Evolutionary conservation across 2,797 vertebrate genomes (phyloP).

Genomic region (Danionella dracula): DNA sequence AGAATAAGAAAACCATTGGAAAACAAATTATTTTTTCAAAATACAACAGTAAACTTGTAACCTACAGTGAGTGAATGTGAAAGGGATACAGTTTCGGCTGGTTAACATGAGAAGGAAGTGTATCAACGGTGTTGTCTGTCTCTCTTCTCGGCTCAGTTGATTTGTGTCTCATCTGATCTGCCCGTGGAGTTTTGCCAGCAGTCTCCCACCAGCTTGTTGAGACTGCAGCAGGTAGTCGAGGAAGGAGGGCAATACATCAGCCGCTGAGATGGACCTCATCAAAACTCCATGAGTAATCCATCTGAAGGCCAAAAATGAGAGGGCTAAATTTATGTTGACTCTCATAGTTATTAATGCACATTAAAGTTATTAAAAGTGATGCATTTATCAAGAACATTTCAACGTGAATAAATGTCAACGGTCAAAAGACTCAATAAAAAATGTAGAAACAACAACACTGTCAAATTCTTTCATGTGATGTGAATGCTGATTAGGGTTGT

Average conservation of each 20-base stretch:
- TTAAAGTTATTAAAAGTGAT: background rate
- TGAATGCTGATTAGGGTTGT: no score
- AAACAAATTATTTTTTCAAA: background rate
- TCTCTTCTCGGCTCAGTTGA: slow-evolving; percentile 38
- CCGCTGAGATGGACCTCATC: slow-evolving; percentile 25
- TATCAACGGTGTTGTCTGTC: slow-evolving; percentile 38
- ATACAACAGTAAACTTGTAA: background rate
- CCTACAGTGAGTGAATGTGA: slow-evolving; percentile 14
- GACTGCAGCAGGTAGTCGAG: slow-evolving; percentile 30
- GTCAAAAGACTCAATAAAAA: background rate
- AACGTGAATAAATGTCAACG: no score
- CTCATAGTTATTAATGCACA: background rate
- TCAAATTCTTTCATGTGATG: no score
- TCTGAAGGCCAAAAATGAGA: background rate
- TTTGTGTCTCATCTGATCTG: slow-evolving; percentile 43
- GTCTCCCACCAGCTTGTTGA: slow-evolving; percentile 37
- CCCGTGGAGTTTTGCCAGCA: slow-evolving; percentile 36
- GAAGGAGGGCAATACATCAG: slow-evolving; percentile 20
- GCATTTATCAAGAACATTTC: no score
- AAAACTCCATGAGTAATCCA: slow-evolving; percentile 32
- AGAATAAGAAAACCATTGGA: background rate
- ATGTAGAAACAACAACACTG: no score
- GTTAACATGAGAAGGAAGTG: slow-evolving; percentile 44
- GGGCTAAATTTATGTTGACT: slow-evolving; percentile 1
- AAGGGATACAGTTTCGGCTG: slow-evolving; percentile 35